Conservation (phyloP, 2,113 vertebrate species). For the Formicarius rufipectus region DNA sequence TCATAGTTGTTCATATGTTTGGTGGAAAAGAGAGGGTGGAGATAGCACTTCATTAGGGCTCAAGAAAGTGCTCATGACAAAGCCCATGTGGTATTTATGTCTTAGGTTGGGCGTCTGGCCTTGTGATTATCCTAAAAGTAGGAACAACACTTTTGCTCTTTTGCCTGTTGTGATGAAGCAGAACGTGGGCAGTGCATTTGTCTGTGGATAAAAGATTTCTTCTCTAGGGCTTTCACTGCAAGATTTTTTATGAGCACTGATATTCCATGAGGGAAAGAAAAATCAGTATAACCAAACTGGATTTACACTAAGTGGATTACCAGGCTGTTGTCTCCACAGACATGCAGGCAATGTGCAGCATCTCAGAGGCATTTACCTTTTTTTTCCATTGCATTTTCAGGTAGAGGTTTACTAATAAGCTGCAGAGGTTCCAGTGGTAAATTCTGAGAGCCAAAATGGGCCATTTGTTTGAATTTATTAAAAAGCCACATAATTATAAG, state of each 20-base stretch:
- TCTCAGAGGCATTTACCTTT: neutral
- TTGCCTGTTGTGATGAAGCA: neutral
- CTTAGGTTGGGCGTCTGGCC: neutral
- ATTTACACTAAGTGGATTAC: slow-evolving; percentile 7
- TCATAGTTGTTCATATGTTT: neutral
- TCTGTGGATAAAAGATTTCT: slow-evolving; percentile 16
- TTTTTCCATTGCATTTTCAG: neutral
- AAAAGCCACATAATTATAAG: neutral
- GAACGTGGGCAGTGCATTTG: neutral
- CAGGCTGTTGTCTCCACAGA: neutral
- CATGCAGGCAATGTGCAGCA: neutral
- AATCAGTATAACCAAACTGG: neutral
- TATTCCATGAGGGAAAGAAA: neutral
- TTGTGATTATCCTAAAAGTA: neutral
- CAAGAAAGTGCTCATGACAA: neutral
- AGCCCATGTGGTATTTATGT: neutral
- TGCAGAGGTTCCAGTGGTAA: neutral
- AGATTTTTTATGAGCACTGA: neutral
- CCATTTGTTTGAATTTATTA: neutral
- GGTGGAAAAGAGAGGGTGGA: neutral
- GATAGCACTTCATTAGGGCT: neutral
- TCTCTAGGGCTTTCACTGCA: neutral
- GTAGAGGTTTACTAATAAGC: neutral
- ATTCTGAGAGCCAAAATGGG: neutral
- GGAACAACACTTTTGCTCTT: neutral